Evolutionary conservation across 2,888 invertebrate genomes (phyloP).

Genomic region (Acanthacorydalis orientalis): DNA sequence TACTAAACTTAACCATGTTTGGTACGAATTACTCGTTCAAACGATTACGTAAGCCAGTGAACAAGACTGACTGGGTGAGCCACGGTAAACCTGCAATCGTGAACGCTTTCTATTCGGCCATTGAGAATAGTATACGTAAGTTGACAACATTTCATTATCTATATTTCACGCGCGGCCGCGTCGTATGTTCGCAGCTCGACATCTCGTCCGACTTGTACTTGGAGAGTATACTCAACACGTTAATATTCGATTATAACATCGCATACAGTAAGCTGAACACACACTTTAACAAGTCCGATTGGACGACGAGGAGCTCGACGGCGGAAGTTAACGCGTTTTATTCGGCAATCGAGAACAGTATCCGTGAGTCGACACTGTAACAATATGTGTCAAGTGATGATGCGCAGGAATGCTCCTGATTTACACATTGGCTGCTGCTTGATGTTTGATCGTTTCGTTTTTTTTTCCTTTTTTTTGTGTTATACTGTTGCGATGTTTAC

Average conservation of each 20-base stretch:
- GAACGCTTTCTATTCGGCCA: constrained; percentile 71
- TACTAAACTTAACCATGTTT: constrained; percentile 61
- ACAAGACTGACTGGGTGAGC: constrained; percentile 73
- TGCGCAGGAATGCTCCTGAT: not conserved
- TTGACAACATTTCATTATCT: constrained; percentile 14
- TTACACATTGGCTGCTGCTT: not conserved
- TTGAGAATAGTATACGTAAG: constrained; percentile 80
- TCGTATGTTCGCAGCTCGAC: not conserved
- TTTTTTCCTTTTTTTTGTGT: not conserved
- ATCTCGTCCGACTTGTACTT: constrained; percentile 22
- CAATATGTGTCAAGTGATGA: not conserved
- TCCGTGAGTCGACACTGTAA: constrained; percentile 26
- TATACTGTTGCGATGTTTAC: not conserved
- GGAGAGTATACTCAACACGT: constrained; percentile 29
- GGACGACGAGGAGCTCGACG: constrained; percentile 30
- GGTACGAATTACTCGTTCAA: constrained; percentile 66
- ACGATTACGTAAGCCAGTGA: constrained; percentile 58
- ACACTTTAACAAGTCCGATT: constrained; percentile 33
- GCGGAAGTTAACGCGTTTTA: constrained; percentile 38
- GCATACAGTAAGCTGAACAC: constrained; percentile 30
- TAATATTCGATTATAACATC: constrained; percentile 31
- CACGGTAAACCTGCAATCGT: constrained; percentile 73
- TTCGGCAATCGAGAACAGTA: constrained; percentile 33
- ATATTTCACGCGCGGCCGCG: constrained; percentile 1
- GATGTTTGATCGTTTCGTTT: not conserved